Percentiles rank a stretch among this genome's conserved stretches.
phyloP scores from a whole-genome alignment of 2,888 invertebrate species.

The Xanthorhoe spadicearia region DNA sequence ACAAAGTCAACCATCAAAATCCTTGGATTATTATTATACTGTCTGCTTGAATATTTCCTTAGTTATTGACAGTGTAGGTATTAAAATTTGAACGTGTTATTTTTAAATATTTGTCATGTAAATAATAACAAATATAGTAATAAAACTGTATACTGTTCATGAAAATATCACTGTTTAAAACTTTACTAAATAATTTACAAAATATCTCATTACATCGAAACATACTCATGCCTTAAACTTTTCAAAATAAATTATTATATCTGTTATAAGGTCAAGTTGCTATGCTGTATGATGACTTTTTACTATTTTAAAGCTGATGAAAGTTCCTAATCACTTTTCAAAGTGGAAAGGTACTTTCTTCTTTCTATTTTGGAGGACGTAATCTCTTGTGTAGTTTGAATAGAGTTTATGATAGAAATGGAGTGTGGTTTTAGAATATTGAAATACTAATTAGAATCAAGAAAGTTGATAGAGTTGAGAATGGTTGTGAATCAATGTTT shows the following conservation, averaged over 20 bases:
- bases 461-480: constrained; percentile 60
- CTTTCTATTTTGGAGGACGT: constrained; percentile 41
- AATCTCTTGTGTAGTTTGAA: constrained; percentile 49
- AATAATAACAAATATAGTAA: constrained; percentile 5
- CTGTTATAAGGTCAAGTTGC: constrained; percentile 34
- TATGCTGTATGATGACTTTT: constrained; percentile 31
- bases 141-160: not conserved
- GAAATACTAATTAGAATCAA: constrained; percentile 37
- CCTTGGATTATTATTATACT: not conserved
- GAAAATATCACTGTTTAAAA: constrained; percentile 26
- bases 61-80: not conserved
- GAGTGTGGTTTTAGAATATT: constrained; percentile 43
- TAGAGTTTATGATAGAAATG: constrained; percentile 43
- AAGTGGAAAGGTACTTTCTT: constrained; percentile 30
- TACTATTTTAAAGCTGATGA: constrained; percentile 25
- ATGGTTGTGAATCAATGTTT: constrained; percentile 73
- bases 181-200: constrained; percentile 11
- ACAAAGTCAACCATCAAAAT: not conserved
- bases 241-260: constrained; percentile 27
- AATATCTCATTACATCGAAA: constrained; percentile 44
- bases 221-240: constrained; percentile 43
- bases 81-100: not conserved
- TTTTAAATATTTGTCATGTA: constrained; percentile 2
- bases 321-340: constrained; percentile 24
- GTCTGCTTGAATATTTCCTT: not conserved